Evolutionary conservation across 2,888 invertebrate species (phyloP), one percentile per base, ranked within the genome.

Genomic region (Prenolepis imparis): DNA sequence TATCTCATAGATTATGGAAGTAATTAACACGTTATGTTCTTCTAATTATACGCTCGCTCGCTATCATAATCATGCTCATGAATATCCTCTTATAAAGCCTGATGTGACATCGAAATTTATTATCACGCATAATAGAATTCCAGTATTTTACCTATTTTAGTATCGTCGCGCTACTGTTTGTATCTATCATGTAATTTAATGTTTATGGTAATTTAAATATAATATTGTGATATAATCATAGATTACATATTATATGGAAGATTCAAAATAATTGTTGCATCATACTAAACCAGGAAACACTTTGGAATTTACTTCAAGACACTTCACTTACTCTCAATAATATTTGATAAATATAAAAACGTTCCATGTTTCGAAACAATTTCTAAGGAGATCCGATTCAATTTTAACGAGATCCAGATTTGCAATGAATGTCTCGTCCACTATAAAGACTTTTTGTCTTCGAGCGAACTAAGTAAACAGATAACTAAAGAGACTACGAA

Each of bases 11-110:
- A 90, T 90, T 89, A 89, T 88, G 84, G 82, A 86, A 88, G 90
- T 91, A 90, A 91, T 89, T 91, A 90, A 89, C 84, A 88, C 90
- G 84, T 85, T 83, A 81, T 57, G 77, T 67, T 74, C 82, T 68
- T 84, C 87, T 87, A 85, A 87, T 90, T 87, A 87, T 87, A 88
- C 86, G 52, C 77, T 55, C 44, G 81, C 66, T 77, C 52, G 78
- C 52, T 85, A 82, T 83, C 82, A 87, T 89, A 90, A 90, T 89
- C 90, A 86, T 28, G 87, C 84, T 90, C 90, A 88, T 87, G 87
- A 90, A 90, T 90, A 90, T 88, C 87, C 83, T 84, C 87, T 90
- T 90, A 89, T 52, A n/a, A 84, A 82, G 82, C 70, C 59, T 64
- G 83, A 90, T 84, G 82, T 82, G 83, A 77, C 70, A 87, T 75